These are phyloP conservation scores for Ypsolopha scabrella DNA, from an alignment of 2,888 invertebrate species.

Conservation along the genomic window DNA sequence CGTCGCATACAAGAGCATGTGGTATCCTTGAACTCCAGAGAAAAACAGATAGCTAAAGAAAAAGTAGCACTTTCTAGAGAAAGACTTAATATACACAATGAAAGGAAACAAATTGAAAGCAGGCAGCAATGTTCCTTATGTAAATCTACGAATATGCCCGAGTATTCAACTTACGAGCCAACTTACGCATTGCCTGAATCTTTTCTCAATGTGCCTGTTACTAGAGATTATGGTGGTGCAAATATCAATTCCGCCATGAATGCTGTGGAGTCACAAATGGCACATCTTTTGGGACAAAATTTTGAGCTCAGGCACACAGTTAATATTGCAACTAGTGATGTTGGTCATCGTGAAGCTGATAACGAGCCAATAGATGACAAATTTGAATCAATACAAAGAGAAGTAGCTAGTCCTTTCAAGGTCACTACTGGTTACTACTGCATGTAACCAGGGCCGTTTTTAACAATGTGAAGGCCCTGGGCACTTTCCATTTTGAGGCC, in stretches of 20 bases:
- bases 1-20: conserved; percentile 70
- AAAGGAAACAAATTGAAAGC: conserved; percentile 56
- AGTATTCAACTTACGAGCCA: conserved; percentile 23
- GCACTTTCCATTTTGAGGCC: too few relatives aligned
- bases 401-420: conserved; percentile 18
- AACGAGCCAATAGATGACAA: neutral
- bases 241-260: conserved; percentile 36
- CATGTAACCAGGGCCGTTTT: too few relatives aligned
- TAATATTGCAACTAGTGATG: neutral
- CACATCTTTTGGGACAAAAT: conserved; percentile 41
- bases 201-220: conserved; percentile 30
- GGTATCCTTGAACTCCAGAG: conserved; percentile 62
- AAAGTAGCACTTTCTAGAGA: conserved; percentile 72
- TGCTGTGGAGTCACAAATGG: conserved; percentile 51
- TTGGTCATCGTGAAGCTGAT: neutral
- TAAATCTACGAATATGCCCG: conserved; percentile 31
- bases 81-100: conserved; percentile 65
- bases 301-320: conserved; percentile 28
- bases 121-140: conserved; percentile 54
- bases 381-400: neutral
- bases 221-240: conserved; percentile 35
- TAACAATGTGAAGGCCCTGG: too few relatives aligned
- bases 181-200: conserved; percentile 30
- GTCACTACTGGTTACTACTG: conserved; percentile 18
- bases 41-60: conserved; percentile 72